Conservation (phyloP, 2,888 invertebrate genomes). For the Melanophora roralis region DNA sequence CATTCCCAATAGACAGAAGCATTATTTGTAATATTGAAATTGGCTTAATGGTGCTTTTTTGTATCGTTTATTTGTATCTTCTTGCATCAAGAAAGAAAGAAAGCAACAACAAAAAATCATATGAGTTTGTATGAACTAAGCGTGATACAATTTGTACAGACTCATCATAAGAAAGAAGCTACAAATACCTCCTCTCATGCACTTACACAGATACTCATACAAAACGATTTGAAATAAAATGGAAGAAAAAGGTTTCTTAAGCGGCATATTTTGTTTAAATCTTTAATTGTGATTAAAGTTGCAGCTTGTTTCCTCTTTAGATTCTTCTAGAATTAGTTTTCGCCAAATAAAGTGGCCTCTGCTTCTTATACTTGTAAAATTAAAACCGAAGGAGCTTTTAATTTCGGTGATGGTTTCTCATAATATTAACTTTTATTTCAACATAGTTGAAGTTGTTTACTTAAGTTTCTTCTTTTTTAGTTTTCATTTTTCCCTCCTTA, state of each 20-base stretch:
- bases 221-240: slow-evolving; percentile 28
- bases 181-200: too few species aligned
- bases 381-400: slow-evolving; percentile 43
- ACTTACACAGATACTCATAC: too few species aligned
- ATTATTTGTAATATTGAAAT: slow-evolving; percentile 62
- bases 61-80: slow-evolving; percentile 4
- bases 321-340: slow-evolving; percentile 31
- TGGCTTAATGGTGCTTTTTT: too few species aligned
- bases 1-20: slow-evolving; percentile 40
- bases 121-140: slow-evolving; percentile 53
- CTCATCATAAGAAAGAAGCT: slow-evolving; percentile 30
- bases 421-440: background rate
- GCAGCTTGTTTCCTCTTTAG: slow-evolving; percentile 37
- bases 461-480: slow-evolving; percentile 2
- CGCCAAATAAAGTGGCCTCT: slow-evolving; percentile 5
- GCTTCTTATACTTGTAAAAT: background rate
- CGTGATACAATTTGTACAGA: slow-evolving; percentile 53
- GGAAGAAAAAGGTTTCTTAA: slow-evolving; percentile 52
- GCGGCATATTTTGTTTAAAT: slow-evolving; percentile 40
- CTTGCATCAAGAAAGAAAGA: background rate
- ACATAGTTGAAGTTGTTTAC: slow-evolving; percentile 26
- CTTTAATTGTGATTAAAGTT: slow-evolving; percentile 52
- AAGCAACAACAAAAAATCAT: slow-evolving; percentile 16
- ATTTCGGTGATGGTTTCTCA: slow-evolving; percentile 58
- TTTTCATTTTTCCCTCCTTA: background rate